Evolutionary conservation across 2,888 invertebrate species (phyloP), one percentile per base, ranked within the genome.

Genomic region (Oscheius sp.): DNA sequence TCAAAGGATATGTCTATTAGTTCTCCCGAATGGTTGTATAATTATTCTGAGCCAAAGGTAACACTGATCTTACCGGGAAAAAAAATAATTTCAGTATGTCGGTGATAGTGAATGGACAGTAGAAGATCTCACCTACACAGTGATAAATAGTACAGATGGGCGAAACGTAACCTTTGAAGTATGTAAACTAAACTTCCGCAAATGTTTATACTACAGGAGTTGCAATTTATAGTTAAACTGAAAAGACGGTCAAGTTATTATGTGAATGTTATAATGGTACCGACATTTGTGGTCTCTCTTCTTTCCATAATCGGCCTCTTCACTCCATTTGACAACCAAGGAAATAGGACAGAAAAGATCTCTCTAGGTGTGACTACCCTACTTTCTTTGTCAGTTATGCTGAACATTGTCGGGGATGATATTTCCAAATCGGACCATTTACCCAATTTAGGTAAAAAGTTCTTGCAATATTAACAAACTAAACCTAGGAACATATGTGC

Each of bases 71-170:
- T 53, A 52, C n/a, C 25, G n/a, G 13, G 23, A n/a, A 56, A 9
- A 5, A 2, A 12, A 25, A 2, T 13, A n/a, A n/a, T 55, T 68
- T 58, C 35, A 73, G 69, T 73, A 69, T 43, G 35, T 27, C 13
- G 73, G 73, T 2, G 69, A 73, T 49, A 69, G 69, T 35, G 73
- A 73, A 61, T 73, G 73, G 73, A 64, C 64, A 21, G 27, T 64
- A 12, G 27, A 27, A 1, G 55, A 58, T n/a, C 13, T 61, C 1
- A 35, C 56, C 35, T 35, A 35, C 9, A 35, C 35, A 3, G 3
- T 35, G 7, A 27, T n/a, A 43, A 16, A 27, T 21, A 29, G 2
- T 1, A 49, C 21, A 2, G 66, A 49, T 1, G 29, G 25, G 6
- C 13, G 21, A 18, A 46, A 58, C 27, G 7, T 25, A 58, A 58